phyloP scores from a whole-genome alignment of 2,113 vertebrate genomes.

The Eidolon helvum region DNA sequence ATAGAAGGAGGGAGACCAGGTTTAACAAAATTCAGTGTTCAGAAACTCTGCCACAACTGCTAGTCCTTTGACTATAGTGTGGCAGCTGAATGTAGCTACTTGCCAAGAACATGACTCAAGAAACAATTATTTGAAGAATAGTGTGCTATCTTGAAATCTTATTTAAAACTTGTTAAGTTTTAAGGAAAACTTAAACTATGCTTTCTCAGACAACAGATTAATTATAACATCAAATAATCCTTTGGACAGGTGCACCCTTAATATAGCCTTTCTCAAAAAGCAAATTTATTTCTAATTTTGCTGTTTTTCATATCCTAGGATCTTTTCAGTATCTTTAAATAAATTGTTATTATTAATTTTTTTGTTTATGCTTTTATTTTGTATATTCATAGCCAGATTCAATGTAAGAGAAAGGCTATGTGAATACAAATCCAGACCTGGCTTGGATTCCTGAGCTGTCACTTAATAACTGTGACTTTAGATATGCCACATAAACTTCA shows the following conservation, averaged over 20 bases:
- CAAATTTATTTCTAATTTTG: not conserved
- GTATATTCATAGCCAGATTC: not conserved
- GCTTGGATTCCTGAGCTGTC: not conserved
- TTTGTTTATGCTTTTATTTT: not conserved
- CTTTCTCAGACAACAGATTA: not conserved
- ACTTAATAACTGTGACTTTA: not conserved
- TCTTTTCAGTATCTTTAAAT: not conserved
- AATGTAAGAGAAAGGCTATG: not conserved
- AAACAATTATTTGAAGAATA: not conserved
- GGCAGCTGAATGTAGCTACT: not conserved
- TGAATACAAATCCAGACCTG: not conserved
- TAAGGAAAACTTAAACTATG: not conserved
- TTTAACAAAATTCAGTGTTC: not conserved
- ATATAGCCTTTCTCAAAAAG: not conserved
- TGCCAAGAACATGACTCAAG: not conserved
- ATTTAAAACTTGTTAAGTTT: not conserved
- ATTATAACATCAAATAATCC: not conserved
- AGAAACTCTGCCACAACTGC: not conserved
- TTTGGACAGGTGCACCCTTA: not conserved
- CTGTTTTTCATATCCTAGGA: not conserved
- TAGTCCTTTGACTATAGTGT: not conserved
- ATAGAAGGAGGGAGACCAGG: not conserved
- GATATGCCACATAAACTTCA: not conserved
- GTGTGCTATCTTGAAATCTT: not conserved
- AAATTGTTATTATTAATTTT: not conserved